Conservation (phyloP, 2,888 invertebrate genomes). For the Eupithecia subumbrata region DNA sequence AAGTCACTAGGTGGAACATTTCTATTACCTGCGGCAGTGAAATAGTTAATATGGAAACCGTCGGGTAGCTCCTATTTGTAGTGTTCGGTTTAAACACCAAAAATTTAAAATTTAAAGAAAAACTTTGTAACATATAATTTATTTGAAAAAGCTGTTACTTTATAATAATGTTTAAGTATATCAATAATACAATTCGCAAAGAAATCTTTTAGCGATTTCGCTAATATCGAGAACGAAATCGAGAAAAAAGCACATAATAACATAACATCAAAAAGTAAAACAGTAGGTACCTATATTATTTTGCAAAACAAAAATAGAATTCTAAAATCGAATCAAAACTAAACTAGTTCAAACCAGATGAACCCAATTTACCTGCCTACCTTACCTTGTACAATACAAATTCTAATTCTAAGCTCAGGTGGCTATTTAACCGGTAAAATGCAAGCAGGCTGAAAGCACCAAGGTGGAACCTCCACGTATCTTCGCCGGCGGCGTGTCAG, state of each 20-base stretch:
- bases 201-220: not conserved
- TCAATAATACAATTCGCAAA: not conserved
- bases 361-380: not conserved
- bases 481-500: conserved; percentile 44
- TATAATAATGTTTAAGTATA: not conserved
- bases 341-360: not conserved
- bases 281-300: too few species aligned
- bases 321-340: not conserved
- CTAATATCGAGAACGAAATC: not conserved
- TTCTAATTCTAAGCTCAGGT: conserved; percentile 11
- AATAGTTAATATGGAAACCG: not conserved
- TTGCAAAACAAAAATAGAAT: not conserved
- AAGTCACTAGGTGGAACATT: conserved; percentile 22
- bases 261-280: not conserved
- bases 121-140: not conserved
- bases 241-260: not conserved
- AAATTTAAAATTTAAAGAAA: not conserved
- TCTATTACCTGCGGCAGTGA: conserved; percentile 18
- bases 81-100: not conserved
- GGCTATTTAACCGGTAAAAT: conserved; percentile 1
- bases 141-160: not conserved
- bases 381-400: conserved; percentile 2
- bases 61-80: not conserved
- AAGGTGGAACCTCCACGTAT: conserved; percentile 28
- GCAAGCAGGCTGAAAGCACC: conserved; percentile 15